Base-by-base conservation (phyloP, 2,888 invertebrate species). In the Uropetala carovei region DNA sequence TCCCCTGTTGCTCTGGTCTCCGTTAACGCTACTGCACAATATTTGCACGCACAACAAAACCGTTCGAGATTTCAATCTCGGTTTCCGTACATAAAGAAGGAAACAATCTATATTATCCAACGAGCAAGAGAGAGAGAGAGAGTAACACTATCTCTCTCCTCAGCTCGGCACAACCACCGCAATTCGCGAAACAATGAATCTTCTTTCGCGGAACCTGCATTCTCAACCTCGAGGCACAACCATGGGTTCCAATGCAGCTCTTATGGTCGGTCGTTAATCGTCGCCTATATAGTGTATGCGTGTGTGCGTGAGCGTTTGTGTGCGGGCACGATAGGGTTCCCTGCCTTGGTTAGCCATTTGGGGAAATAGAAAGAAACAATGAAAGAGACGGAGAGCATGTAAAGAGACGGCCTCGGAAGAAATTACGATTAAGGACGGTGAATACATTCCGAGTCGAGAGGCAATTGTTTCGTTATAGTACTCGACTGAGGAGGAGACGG, bases 191-290 rank as follows among this genome's bases (percentile, higher is more conserved):
- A 75, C 22, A 27, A 75, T 75, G 75, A 75, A 27, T 75, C 75
- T 75, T 75, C 75, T 75, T 75, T 75, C n/a, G n/a, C 75, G 75
- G 75, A 22, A 27, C 75, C 75, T 75, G 27, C 75, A 27, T 75
- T 75, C 75, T 27, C 22, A 8, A 22, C 22, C 75, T 75, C 27
- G 22, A 27, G 22, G 75, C 75, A 75, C 75, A 18, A 75, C 22
- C 75, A 75, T 75, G 75, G 27, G 75, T 75, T 75, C 75, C 22
- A 75, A 27, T 27, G 75, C 75, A 11, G 75, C 22, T 75, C 75
- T 75, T 75, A 75, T 27, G 75, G 75, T 9, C 27, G 75, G 22
- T 75, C 75, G 75, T 75, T 75, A 75, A 75, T 75, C 75, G 75
- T 68, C n/a, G n/a, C 68, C 22, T 68, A 22, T 75, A 22, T 27